Base-by-base conservation (phyloP, 2,888 invertebrate species). In the Epicampocera succincta region DNA sequence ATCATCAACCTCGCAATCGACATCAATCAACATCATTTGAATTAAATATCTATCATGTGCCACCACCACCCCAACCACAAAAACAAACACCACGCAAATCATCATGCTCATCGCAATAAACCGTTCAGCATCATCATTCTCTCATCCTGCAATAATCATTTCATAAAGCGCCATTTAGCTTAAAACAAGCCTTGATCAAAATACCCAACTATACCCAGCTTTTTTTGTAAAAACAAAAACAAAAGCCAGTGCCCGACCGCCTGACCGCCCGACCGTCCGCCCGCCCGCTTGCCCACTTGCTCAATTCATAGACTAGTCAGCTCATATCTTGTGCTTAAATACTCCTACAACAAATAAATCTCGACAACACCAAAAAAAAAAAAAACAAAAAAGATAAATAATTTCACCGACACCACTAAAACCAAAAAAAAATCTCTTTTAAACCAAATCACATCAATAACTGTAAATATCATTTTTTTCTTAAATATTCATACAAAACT, bases 391-490 rank as follows among this genome's bases (percentile, higher is more conserved):
- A 29, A 29, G 69, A 50, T 38, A 29, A 29, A 6, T 33, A 1
- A 33, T 8, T 15, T 68, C 72, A 80, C 60, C 75, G 82, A 79
- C 81, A 84, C 84, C 84, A 84, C 84, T 85, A 85, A 84, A 81
- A 74, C 78, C n/a, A n/a, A n/a, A 78, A 83, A 84, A 46, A 63
- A 71, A 58, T 60, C 46, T 74, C 58, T 63, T 73, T n/a, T n/a
- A n/a, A 87, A 86, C 88, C 76, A 77, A 78, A 29, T 74, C 58
- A 82, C 61, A 63, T 60, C 69, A 75, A 80, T 85, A 89, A 89
- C 88, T 89, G 89, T 89, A 89, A 89, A 89, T 89, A 89, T 89
- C 63, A 84, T 69, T 76, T 78, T 81, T 69, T 74, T 33, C 33
- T 9, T 72, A 52, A 38, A 68, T 78, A 60, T 66, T 83, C 68